Evolutionary conservation across 1,140 invertebrate species (phyloP).

Genomic region (Paraescarpia echinospica): DNA sequence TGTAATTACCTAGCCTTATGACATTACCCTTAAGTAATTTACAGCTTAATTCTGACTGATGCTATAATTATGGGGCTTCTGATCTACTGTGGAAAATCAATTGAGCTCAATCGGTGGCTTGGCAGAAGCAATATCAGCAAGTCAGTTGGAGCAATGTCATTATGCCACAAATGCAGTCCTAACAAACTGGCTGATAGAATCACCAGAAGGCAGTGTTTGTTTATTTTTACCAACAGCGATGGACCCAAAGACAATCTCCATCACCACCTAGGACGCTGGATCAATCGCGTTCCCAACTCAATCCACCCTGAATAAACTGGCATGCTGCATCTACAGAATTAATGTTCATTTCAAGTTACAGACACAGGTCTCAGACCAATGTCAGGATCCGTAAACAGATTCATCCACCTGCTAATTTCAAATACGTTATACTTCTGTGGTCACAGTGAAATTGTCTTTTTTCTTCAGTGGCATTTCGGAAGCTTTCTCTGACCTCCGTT

Average conservation of each 20-base stretch:
- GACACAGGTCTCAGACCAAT: not conserved
- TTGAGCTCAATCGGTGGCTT: not conserved
- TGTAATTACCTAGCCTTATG: no score
- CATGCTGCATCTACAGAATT: not conserved
- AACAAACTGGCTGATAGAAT: not conserved
- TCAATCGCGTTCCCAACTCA: not conserved
- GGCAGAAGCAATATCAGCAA: not conserved
- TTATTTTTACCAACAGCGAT: not conserved
- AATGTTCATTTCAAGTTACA: not conserved
- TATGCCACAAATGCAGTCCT: not conserved
- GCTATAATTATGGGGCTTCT: not conserved
- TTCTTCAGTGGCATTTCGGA: no score
- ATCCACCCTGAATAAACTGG: not conserved
- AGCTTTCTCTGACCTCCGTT: no score
- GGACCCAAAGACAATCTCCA: not conserved
- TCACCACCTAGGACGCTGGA: not conserved
- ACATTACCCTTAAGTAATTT: not conserved
- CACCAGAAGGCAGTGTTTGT: not conserved
- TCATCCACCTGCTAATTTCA: no score
- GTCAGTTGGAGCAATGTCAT: not conserved
- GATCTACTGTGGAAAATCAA: not conserved
- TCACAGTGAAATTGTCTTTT: no score
- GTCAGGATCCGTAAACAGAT: no score
- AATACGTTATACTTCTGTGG: no score
- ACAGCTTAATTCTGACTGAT: not conserved